Percentiles rank a stretch among this genome's conserved stretches.
Conservation (phyloP, 1,140 invertebrate genomes). For the Aricia agestis region DNA sequence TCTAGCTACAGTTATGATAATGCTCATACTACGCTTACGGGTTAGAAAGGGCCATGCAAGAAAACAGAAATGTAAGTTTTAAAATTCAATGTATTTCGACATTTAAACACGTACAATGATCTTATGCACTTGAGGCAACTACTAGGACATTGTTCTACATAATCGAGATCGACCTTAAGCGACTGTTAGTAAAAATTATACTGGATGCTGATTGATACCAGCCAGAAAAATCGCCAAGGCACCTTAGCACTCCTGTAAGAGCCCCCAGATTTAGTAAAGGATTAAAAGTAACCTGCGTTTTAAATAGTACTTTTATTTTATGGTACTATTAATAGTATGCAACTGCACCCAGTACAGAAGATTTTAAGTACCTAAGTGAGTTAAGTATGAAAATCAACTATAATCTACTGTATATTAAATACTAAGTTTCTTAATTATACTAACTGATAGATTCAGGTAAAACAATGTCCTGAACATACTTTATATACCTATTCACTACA, state of each 20-base stretch:
- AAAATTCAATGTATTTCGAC: constrained; percentile 64
- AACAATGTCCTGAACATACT: constrained; percentile 32
- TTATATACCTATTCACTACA: constrained; percentile 24
- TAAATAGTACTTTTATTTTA: too few species aligned
- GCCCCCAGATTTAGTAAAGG: too few species aligned
- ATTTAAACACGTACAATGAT: constrained; percentile 62
- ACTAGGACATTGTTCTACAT: constrained; percentile 17
- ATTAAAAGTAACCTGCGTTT: too few species aligned
- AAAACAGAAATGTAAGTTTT: constrained; percentile 62
- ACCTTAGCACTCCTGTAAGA: too few species aligned
- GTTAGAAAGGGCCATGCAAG: constrained; percentile 60
- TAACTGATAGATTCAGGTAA: constrained; percentile 16
- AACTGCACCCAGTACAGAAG: too few species aligned
- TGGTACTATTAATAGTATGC: too few species aligned
- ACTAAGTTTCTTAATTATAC: too few species aligned
- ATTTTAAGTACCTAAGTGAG: too few species aligned
- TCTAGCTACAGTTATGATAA: constrained; percentile 39
- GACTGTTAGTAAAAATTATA: background rate
- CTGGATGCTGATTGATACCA: constrained; percentile 21
- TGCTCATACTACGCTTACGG: constrained; percentile 25
- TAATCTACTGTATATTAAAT: too few species aligned
- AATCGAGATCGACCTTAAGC: background rate
- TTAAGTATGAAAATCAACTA: too few species aligned
- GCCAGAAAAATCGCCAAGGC: background rate
- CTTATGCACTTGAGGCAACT: constrained; percentile 47